phyloP scores from a whole-genome alignment of 2,797 vertebrate genomes.

The Notolabrus celidotus region DNA sequence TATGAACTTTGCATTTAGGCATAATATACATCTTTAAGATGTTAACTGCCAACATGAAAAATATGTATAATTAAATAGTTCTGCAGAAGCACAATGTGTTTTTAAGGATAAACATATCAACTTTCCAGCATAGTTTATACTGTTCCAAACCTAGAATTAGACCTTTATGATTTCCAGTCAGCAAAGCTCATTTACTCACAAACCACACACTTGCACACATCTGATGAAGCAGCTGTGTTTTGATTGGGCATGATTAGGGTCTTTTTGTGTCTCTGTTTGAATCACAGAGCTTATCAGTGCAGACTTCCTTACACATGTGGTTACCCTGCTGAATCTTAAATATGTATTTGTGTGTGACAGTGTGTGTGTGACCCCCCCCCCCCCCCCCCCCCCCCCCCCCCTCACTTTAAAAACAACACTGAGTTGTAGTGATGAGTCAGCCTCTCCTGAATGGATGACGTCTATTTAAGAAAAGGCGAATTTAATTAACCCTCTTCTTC shows the following conservation, averaged over 20 bases:
- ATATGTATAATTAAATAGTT: neutral
- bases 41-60: neutral
- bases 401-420: constrained; percentile 27
- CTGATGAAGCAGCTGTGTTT: constrained; percentile 73
- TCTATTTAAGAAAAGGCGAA: constrained; percentile 26
- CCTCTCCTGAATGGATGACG: constrained; percentile 30
- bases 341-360: constrained; percentile 27
- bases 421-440: constrained; percentile 54
- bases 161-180: constrained; percentile 52
- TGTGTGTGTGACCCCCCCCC: no score
- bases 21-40: neutral
- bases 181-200: constrained; percentile 25
- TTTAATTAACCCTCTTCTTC: constrained; percentile 19
- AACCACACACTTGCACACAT: constrained; percentile 36
- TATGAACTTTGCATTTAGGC: constrained; percentile 18
- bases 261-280: constrained; percentile 66
- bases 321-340: constrained; percentile 47
- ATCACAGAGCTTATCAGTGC: constrained; percentile 55
- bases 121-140: constrained; percentile 32
- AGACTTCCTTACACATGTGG: constrained; percentile 54
- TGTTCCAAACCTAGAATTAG: constrained; percentile 40
- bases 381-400: no score
- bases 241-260: constrained; percentile 68
- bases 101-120: constrained; percentile 6
- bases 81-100: constrained; percentile 7